Conservation (phyloP, 2,888 invertebrate species). For the Heliconius charithonia region DNA sequence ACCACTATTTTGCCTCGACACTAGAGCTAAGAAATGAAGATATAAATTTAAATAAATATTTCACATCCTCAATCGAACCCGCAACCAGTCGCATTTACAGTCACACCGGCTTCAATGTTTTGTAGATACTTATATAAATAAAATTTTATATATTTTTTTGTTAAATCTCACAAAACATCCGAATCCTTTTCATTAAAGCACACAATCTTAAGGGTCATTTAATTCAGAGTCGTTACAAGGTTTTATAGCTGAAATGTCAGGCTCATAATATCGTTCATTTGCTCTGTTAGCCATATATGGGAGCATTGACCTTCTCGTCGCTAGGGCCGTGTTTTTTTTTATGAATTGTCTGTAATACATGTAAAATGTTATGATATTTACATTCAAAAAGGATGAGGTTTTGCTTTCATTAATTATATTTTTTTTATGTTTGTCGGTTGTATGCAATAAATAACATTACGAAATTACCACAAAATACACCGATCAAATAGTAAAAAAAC, state of each 20-base stretch:
- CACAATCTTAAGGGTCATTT: conserved; percentile 21
- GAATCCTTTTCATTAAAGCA: conserved; percentile 20
- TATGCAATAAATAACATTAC: no score
- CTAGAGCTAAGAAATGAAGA: no score
- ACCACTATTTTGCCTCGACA: no score
- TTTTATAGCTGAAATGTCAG: conserved; percentile 26
- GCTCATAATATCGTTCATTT: conserved; percentile 31
- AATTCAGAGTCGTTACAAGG: conserved; percentile 22
- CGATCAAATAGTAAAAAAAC: no score
- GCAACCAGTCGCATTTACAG: no score
- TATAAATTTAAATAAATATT: no score
- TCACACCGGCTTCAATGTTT: no score
- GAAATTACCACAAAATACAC: no score
- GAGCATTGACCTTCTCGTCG: conserved; percentile 34
- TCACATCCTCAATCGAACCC: no score
- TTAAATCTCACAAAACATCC: conserved; percentile 5
- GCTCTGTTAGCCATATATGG: conserved; percentile 33
- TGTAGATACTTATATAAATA: background rate
- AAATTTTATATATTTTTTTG: background rate
- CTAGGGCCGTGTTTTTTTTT: conserved; percentile 28
- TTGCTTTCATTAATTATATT: no score
- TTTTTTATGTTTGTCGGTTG: no score
- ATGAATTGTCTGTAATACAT: conserved; percentile 23
- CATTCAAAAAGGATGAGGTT: no score
- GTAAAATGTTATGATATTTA: background rate